These are phyloP conservation scores for Eolophus roseicapilla DNA, from an alignment of 2,113 vertebrate species.

Conservation along the genomic window DNA sequence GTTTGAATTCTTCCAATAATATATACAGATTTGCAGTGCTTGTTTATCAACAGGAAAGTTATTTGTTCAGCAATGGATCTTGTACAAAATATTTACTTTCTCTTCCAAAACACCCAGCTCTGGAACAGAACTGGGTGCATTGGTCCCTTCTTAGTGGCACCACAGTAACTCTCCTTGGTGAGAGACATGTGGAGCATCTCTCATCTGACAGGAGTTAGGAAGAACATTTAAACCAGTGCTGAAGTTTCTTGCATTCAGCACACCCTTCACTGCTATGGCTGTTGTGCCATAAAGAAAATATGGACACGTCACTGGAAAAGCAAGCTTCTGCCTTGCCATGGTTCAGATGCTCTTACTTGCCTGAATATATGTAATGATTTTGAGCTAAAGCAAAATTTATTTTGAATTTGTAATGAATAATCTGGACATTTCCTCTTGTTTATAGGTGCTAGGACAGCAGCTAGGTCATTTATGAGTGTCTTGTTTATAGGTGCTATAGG, in stretches of 20 bases:
- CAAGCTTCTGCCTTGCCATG: background rate
- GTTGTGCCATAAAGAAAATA: background rate
- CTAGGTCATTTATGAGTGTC: background rate
- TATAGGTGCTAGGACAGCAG: background rate
- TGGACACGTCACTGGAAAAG: background rate
- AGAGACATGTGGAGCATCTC: background rate
- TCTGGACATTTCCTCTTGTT: background rate
- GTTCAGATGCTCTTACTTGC: background rate
- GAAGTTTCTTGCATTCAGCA: background rate
- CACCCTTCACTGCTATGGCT: accelerated
- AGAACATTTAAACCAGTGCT: background rate
- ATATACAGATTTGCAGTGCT: background rate
- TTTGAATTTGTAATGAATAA: background rate
- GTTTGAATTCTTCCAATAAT: conserved; percentile 1
- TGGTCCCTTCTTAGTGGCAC: conserved; percentile 7
- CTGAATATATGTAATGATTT: background rate
- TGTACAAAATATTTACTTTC: conserved; percentile 43
- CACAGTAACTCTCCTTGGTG: background rate
- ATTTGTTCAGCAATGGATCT: conserved; percentile 17
- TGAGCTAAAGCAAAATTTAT: background rate
- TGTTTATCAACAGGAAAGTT: conserved; percentile 35
- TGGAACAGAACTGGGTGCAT: background rate
- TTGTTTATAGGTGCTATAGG: background rate
- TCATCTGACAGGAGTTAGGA: background rate
- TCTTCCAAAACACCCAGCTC: background rate